phyloP scores from a whole-genome alignment of 2,888 invertebrate species.

The Rotaria sp. region DNA sequence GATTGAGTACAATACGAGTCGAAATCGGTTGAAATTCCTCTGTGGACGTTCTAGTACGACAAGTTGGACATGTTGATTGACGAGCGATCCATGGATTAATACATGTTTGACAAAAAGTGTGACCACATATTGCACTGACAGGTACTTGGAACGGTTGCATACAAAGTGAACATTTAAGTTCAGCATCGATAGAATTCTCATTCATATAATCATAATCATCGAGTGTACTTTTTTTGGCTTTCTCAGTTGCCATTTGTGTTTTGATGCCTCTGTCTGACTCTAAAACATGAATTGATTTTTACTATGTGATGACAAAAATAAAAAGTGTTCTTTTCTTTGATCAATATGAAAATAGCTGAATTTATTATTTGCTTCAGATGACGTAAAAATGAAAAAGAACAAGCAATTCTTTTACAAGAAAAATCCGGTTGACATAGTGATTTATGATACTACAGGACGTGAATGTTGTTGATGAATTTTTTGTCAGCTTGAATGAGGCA shows the following conservation, averaged over 20 bases:
- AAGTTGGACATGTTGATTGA: not conserved
- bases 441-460: too few relatives aligned
- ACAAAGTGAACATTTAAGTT: not conserved
- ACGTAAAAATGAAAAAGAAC: too few relatives aligned
- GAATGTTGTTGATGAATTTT: too few relatives aligned
- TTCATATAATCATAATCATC: not conserved
- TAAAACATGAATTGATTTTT: not conserved
- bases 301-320: too few relatives aligned
- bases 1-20: not conserved
- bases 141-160: not conserved
- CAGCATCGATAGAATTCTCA: not conserved
- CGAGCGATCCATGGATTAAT: not conserved
- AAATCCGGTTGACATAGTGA: too few relatives aligned
- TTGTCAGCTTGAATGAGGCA: too few relatives aligned
- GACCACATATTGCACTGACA: not conserved
- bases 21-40: not conserved
- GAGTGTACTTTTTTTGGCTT: not conserved
- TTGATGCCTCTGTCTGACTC: not conserved
- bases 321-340: too few relatives aligned
- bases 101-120: not conserved
- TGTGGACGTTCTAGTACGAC: not conserved
- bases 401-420: too few relatives aligned
- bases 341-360: too few relatives aligned
- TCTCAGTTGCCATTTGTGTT: not conserved
- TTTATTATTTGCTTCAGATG: too few relatives aligned